Evolutionary conservation across 2,113 vertebrate species (phyloP), one percentile per base, ranked within the genome.

Genomic region (Cyphomyrus discorhynchus): DNA sequence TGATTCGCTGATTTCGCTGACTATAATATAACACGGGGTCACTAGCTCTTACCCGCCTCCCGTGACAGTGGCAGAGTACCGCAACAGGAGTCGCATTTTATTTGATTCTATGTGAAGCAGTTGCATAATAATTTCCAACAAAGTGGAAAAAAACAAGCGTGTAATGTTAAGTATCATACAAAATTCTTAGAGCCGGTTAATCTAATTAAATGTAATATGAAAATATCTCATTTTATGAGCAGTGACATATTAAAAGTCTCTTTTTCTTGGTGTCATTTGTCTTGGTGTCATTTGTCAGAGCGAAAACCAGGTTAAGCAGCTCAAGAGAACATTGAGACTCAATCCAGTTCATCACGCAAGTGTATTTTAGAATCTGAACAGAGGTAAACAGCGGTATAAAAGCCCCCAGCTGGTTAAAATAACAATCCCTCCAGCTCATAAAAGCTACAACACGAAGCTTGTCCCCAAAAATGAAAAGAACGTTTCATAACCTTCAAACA

Each of bases 391-490:
- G 9, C 7, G 35, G 74, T 35, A 56, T 58, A 88, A 58, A 42
- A 42, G 52, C 52, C 49, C 27, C 53, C 86, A 62, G 77, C 70
- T 88, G 74, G 47, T 90, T 86, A 17, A 62, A 88, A 58, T 88
- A 62, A 39, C 86, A 35, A 45, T 88, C 13, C 53, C 35, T 52
- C 42, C 52, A 47, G 47, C 70, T 11, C 70, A 46, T 83, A 49
- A 47, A 90, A 88, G 90, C 39, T 49, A 88, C 86, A 88, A 88
- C 88, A 83, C 13, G 46, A 31, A 27, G 31, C 39, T 82, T 88
- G 49, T 90, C 89, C 62, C 52, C 6, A 62, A 84, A 70, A 88
- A 83, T 90, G 50, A 88, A 90, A 53, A 85, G 83, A 39, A 35
- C 45, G 35, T 53, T 87, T 90, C 83, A 62, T 82, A 42, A 19